Percentiles rank a stretch among this genome's conserved stretches.
Conservation (phyloP, 2,888 invertebrate species). For the Ptychoptera contaminata region DNA sequence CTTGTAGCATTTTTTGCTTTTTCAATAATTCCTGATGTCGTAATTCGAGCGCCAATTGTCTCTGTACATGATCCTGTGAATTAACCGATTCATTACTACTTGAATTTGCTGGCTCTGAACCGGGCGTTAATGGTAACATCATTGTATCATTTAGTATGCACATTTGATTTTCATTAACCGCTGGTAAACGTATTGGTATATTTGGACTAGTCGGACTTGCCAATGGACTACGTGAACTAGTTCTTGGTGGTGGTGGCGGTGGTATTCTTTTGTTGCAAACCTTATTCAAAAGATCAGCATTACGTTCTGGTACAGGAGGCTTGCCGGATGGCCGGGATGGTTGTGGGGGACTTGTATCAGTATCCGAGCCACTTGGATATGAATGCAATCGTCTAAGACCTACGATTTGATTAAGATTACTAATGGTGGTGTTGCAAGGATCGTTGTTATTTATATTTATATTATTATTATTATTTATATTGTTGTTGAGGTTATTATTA, state of each 20-base stretch:
- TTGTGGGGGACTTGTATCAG: conserved; percentile 60
- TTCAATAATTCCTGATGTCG: conserved; percentile 77
- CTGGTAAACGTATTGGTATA: conserved; percentile 40
- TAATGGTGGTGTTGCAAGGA: conserved; percentile 37
- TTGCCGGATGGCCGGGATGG: conserved; percentile 46
- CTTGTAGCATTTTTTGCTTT: conserved; percentile 77
- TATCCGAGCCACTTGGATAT: conserved; percentile 74
- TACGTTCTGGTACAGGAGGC: conserved; percentile 71
- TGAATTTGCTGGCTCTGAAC: conserved; percentile 37
- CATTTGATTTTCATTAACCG: conserved; percentile 23
- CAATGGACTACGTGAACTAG: conserved; percentile 73
- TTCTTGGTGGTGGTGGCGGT: conserved; percentile 85
- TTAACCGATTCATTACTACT: conserved; percentile 64
- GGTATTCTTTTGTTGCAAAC: conserved; percentile 61
- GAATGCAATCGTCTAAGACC: conserved; percentile 63
- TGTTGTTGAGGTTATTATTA: too few relatives aligned
- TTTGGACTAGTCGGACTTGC: conserved; percentile 68
- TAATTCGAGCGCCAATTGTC: conserved; percentile 66
- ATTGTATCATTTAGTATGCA: not conserved
- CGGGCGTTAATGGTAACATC: conserved; percentile 1
- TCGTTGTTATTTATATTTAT: conserved; percentile 6
- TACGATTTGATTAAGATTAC: conserved; percentile 28
- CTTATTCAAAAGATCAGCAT: conserved; percentile 58
- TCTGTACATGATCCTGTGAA: conserved; percentile 50
- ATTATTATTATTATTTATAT: not conserved